Conservation (phyloP, 2,113 vertebrate species). For the Aphelocoma coerulescens region DNA sequence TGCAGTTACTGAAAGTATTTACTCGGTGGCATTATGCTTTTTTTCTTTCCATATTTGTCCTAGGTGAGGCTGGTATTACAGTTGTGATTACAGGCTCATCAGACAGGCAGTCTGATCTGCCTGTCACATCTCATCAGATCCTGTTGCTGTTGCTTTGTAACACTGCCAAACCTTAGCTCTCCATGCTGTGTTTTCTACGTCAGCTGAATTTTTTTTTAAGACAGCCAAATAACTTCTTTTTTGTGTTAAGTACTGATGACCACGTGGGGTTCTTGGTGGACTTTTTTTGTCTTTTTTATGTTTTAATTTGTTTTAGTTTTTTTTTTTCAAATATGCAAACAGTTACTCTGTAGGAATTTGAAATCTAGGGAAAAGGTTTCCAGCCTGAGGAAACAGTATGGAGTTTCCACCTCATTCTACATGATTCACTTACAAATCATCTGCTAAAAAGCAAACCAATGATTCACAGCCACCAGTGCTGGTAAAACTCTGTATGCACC, state of each 20-base stretch:
- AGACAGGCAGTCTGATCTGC: background rate
- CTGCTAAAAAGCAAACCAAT: background rate
- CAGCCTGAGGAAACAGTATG: background rate
- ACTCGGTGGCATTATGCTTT: background rate
- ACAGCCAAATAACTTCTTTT: background rate
- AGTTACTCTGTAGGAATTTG: background rate
- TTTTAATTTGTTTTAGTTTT: background rate
- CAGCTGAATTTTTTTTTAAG: background rate
- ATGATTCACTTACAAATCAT: background rate
- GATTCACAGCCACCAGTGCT: background rate
- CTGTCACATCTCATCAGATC: conserved; percentile 27
- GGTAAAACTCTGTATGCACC: background rate
- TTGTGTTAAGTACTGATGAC: background rate
- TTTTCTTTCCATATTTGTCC: background rate
- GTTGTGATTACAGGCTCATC: background rate
- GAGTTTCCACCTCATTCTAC: background rate
- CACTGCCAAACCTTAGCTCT: background rate
- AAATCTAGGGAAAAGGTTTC: background rate
- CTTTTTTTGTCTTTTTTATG: background rate
- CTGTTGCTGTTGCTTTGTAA: conserved; percentile 1
- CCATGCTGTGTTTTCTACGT: background rate
- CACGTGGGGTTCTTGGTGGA: rapidly evolving
- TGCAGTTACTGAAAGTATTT: conserved; percentile 15
- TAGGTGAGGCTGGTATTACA: background rate
- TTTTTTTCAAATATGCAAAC: background rate